Evolutionary conservation across 2,888 invertebrate species (phyloP).

Genomic region (Lathronympha strigana): DNA sequence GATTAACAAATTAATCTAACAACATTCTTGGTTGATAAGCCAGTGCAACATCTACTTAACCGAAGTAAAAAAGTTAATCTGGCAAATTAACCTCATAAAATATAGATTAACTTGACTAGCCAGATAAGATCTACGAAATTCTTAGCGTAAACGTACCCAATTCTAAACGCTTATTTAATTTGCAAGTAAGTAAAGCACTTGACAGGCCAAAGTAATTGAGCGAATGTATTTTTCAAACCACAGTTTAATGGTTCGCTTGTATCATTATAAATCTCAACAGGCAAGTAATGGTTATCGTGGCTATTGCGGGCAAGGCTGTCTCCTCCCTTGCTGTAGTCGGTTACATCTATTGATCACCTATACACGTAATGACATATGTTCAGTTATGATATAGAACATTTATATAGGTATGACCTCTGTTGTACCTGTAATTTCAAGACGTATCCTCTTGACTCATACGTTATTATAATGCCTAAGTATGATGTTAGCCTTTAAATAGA

Average conservation of each 20-base stretch:
- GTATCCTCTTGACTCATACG: constrained; percentile 31
- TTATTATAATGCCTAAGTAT: constrained; percentile 26
- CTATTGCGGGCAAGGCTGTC: constrained; percentile 69
- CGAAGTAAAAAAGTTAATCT: not conserved
- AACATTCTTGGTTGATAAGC: not conserved
- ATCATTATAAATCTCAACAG: constrained; percentile 61
- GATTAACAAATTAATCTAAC: not conserved
- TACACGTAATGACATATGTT: constrained; percentile 41
- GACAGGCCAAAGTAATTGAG: constrained; percentile 33
- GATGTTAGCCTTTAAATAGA: constrained; percentile 21
- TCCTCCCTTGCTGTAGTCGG: constrained; percentile 55
- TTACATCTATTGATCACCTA: constrained; percentile 40
- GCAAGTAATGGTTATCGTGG: constrained; percentile 58
- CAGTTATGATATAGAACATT: constrained; percentile 38
- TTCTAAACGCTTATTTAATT: constrained; percentile 17
- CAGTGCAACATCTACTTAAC: not conserved
- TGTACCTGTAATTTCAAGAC: constrained; percentile 33
- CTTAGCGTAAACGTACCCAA: constrained; percentile 3
- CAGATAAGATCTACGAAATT: not conserved
- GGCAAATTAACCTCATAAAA: not conserved
- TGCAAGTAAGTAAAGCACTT: constrained; percentile 27
- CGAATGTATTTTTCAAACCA: constrained; percentile 40
- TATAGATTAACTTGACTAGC: not conserved
- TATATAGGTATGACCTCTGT: constrained; percentile 40
- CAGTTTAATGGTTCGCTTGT: constrained; percentile 41